Conservation (phyloP, 1,140 invertebrate species). For the Ditylenchus dipsaci region DNA sequence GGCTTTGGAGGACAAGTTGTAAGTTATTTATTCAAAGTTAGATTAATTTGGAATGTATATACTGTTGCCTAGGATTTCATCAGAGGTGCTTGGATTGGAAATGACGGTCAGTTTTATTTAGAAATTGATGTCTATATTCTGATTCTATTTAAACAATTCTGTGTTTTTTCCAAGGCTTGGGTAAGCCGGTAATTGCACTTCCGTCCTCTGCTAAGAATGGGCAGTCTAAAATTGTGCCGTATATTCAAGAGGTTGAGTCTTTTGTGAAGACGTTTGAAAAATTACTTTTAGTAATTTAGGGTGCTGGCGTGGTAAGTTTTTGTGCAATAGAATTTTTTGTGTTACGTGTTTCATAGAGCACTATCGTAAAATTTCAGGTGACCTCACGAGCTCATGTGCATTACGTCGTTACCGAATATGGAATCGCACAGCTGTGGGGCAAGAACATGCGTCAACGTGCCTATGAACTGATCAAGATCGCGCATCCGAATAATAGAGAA, state of each 20-base stretch:
- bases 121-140: no score
- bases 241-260: conserved; percentile 65
- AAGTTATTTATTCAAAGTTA: no score
- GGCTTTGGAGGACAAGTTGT: conserved; percentile 76
- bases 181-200: conserved; percentile 88
- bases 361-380: conserved; percentile 62
- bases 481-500: conserved; percentile 82
- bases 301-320: conserved; percentile 81
- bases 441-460: conserved; percentile 81
- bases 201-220: conserved; percentile 78
- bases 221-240: conserved; percentile 79
- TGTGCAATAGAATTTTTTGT: conserved; percentile 71
- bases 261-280: no score
- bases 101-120: conserved; percentile 81
- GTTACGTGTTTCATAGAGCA: no score
- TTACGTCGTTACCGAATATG: conserved; percentile 86
- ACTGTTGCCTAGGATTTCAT: conserved; percentile 74
- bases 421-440: conserved; percentile 82
- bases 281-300: conserved; percentile 63
- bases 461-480: conserved; percentile 79
- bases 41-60: no score
- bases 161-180: conserved; percentile 59
- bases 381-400: conserved; percentile 77
- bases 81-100: conserved; percentile 78
- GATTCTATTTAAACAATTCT: no score